phyloP scores from a whole-genome alignment of 2,797 vertebrate species.

The Pitangus sulphuratus region DNA sequence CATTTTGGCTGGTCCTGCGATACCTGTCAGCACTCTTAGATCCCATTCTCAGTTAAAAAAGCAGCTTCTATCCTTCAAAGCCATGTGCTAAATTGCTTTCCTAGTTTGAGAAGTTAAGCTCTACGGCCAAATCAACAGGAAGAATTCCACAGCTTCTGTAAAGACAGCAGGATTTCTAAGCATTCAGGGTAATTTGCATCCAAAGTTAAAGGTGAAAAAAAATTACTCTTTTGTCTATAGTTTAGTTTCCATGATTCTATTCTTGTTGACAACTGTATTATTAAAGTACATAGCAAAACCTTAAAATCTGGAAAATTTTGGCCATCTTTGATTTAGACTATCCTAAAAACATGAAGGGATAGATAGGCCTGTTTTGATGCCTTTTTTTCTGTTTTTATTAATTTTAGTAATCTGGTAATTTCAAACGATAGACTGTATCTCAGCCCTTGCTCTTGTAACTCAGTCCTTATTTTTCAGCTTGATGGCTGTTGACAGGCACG shows the following conservation, averaged over 20 bases:
- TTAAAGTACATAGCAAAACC: not conserved
- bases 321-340: not conserved
- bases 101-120: not conserved
- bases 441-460: not conserved
- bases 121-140: not conserved
- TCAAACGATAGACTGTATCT: not conserved
- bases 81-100: not conserved
- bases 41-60: not conserved
- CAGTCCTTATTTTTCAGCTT: not conserved
- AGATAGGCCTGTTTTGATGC: not conserved
- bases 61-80: not conserved
- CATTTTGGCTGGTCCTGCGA: not conserved
- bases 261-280: not conserved
- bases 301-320: not conserved
- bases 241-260: not conserved
- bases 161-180: not conserved
- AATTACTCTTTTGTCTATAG: not conserved
- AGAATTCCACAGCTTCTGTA: not conserved
- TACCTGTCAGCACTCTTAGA: not conserved
- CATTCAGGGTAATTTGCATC: not conserved
- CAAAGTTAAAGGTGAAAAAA: not conserved
- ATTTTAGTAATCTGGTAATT: not conserved
- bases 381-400: not conserved
- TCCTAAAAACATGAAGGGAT: not conserved
- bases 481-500: not conserved